Evolutionary conservation across 2,113 vertebrate genomes (phyloP).

Genomic region (Trematocara macrostoma): DNA sequence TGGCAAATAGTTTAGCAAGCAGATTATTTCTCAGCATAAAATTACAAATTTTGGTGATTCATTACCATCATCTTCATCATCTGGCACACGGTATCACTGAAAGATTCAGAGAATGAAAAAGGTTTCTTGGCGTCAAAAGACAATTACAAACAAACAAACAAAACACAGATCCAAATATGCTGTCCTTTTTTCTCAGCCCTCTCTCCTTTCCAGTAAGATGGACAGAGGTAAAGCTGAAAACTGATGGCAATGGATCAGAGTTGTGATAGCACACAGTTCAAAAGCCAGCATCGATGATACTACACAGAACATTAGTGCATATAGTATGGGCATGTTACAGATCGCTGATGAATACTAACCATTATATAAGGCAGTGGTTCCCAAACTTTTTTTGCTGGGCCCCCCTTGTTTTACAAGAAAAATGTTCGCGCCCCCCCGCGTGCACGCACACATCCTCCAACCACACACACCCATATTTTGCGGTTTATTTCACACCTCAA

Average conservation of each 20-base stretch:
- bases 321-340: background rate
- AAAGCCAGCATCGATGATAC: background rate
- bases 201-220: background rate
- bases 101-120: background rate
- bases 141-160: background rate
- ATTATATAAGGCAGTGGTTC: background rate
- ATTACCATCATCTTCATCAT: background rate
- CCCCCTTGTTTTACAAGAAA: too few relatives aligned
- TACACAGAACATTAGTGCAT: background rate
- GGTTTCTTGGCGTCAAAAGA: background rate
- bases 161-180: background rate
- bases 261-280: background rate
- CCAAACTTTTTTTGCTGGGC: too few relatives aligned
- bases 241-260: background rate
- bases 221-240: background rate
- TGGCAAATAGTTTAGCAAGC: background rate
- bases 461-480: too few relatives aligned
- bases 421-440: too few relatives aligned
- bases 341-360: background rate
- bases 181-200: background rate
- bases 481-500: too few relatives aligned
- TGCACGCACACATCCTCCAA: too few relatives aligned
- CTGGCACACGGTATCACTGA: accelerated
- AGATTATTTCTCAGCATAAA: background rate
- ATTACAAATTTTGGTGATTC: background rate